These are phyloP conservation scores for Parapsyche elsis DNA, from an alignment of 1,140 invertebrate genomes.

Conservation along the genomic window DNA sequence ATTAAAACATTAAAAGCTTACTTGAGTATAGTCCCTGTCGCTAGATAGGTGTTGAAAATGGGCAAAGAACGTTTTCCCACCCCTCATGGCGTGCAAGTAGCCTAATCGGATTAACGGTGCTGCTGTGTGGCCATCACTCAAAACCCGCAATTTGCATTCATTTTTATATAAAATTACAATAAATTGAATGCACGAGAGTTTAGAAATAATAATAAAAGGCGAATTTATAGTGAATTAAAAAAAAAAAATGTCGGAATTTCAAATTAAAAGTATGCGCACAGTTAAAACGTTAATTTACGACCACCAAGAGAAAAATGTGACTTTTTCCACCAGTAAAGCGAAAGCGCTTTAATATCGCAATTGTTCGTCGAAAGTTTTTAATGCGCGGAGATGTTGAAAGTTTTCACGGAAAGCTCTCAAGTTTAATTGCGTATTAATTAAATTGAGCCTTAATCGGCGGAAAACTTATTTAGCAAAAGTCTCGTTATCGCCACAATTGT, in stretches of 20 bases:
- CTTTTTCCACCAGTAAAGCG: too few species aligned
- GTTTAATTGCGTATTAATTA: constrained; percentile 28
- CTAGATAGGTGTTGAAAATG: constrained; percentile 86
- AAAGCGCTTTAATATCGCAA: background rate
- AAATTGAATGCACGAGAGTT: too few species aligned
- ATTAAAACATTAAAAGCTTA: constrained; percentile 59
- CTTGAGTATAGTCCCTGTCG: constrained; percentile 81
- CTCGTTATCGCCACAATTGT: background rate
- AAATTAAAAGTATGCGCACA: too few species aligned
- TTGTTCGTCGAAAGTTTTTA: background rate
- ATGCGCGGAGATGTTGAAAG: background rate
- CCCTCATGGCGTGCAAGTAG: constrained; percentile 80
- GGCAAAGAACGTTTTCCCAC: constrained; percentile 85
- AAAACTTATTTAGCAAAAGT: constrained; percentile 1
- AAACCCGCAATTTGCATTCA: constrained; percentile 69
- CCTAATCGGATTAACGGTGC: constrained; percentile 84
- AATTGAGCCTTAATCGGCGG: constrained; percentile 3
- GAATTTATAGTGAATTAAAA: too few species aligned
- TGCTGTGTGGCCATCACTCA: constrained; percentile 88
- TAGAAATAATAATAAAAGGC: too few species aligned
- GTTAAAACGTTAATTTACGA: too few species aligned
- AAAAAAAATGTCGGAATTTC: too few species aligned
- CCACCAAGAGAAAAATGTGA: too few species aligned
- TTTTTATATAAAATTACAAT: too few species aligned
- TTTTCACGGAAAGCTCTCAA: background rate